Conservation (phyloP, 2,888 invertebrate genomes). For the Cephus sareptanus region DNA sequence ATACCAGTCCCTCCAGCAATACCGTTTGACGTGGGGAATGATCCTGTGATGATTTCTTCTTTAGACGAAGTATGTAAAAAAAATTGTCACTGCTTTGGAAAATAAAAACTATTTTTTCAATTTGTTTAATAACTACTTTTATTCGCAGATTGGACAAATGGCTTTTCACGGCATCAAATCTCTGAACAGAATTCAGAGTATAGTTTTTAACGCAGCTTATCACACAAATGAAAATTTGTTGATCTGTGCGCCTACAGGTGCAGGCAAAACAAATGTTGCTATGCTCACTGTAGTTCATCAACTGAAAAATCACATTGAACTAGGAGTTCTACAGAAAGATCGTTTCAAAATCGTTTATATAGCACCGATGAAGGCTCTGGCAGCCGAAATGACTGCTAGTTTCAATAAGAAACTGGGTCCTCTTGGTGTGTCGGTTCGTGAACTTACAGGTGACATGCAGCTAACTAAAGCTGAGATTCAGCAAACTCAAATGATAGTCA, state of each 20-base stretch:
- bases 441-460: constrained; percentile 98
- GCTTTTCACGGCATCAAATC: constrained; percentile 89
- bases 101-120: constrained; percentile 8
- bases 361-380: constrained; percentile 99
- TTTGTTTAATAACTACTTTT: constrained; percentile 1
- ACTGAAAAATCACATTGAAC: constrained; percentile 85
- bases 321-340: constrained; percentile 86
- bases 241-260: constrained; percentile 98
- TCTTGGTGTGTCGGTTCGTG: constrained; percentile 85
- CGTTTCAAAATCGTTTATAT: constrained; percentile 99
- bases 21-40: constrained; percentile 73
- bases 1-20: constrained; percentile 78
- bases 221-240: constrained; percentile 96
- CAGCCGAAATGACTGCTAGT: constrained; percentile 97
- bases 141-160: constrained; percentile 81
- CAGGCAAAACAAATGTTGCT: constrained; percentile 99
- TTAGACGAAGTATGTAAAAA: constrained; percentile 72
- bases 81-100: constrained; percentile 4
- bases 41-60: constrained; percentile 72
- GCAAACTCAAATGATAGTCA: constrained; percentile 97
- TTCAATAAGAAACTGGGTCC: constrained; percentile 85
- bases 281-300: constrained; percentile 92
- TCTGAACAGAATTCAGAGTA: constrained; percentile 94
- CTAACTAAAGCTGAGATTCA: constrained; percentile 93
- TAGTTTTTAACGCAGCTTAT: constrained; percentile 96